A percentile compares a stretch with the other conserved stretches of the same genome.
These are phyloP conservation scores for Corythaeola cristata DNA, from an alignment of 2,113 vertebrate genomes.

Conservation along the genomic window DNA sequence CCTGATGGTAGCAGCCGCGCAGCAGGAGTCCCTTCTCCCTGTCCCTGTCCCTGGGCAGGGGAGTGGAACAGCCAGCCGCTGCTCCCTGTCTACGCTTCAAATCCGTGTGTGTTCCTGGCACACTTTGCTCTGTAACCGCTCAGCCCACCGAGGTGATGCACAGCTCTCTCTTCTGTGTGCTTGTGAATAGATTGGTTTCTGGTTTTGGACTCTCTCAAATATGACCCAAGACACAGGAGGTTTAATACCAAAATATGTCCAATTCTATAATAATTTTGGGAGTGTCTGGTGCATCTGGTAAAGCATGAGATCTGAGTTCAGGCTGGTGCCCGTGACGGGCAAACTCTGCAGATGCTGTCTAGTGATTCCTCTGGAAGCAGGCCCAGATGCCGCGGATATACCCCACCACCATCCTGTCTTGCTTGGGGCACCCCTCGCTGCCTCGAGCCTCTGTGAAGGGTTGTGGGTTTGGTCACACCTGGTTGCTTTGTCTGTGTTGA, in stretches of 20 bases:
- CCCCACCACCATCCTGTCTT: rapidly evolving
- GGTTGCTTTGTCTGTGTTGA: neutral
- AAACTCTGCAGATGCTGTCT: neutral
- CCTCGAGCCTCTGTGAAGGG: neutral
- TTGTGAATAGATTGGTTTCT: neutral
- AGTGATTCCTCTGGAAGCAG: neutral
- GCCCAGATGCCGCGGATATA: neutral
- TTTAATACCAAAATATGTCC: neutral
- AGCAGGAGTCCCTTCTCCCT: neutral
- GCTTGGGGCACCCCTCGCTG: neutral
- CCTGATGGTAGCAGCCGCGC: neutral
- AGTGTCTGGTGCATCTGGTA: neutral
- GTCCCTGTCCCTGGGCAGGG: neutral
- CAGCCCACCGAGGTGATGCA: neutral
- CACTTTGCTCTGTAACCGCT: rapidly evolving
- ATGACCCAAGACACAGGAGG: neutral
- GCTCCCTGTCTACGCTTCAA: neutral
- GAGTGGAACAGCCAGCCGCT: neutral
- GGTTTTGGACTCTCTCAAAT: neutral
- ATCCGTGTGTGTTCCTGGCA: rapidly evolving
- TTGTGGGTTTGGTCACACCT: neutral
- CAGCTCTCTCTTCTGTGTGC: neutral
- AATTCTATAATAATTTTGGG: neutral
- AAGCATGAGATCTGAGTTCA: neutral
- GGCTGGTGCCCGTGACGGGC: neutral